Base-by-base conservation (phyloP, 1,140 invertebrate species). In the Leptonema lineaticorne region DNA sequence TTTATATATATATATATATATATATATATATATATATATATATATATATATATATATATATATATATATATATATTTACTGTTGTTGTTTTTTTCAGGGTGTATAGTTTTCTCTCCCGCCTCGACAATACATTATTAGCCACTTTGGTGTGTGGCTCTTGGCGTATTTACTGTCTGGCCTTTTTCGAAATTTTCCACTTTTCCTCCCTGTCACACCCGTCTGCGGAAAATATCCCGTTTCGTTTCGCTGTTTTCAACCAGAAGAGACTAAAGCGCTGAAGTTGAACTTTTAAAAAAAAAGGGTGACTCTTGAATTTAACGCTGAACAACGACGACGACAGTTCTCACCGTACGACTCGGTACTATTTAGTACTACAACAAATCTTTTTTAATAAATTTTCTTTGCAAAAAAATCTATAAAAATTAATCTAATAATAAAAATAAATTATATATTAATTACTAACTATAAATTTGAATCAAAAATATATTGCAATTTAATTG, bases 161-260 rank as follows among this genome's bases (percentile, higher is more conserved):
- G 50, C 50, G 50, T 53, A 53, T 53, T 53, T 53, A 53, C 50
- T 7, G 20, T 53, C 50, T 53, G 50, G 8, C 50, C 50, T 53
- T 24, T 45, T n/a, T n/a, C n/a, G n/a, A n/a, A n/a, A 41, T 16
- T 41, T 41, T 41, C 11, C 37, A 41, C 37, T 41, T 2, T 9
- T 14, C 11, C 37, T 41, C n/a, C n/a, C n/a, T n/a, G n/a, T n/a
- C n/a, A n/a, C n/a, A n/a, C n/a, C n/a, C n/a, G n/a, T n/a, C n/a
- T n/a, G n/a, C n/a, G n/a, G n/a, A n/a, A n/a, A n/a, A n/a, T n/a
- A n/a, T n/a, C n/a, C n/a, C n/a, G n/a, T n/a, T n/a, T n/a, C n/a
- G n/a, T n/a, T n/a, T n/a, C n/a, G n/a, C n/a, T 41, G 37, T 41
- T 41, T 41, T 41, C 37, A 11, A 41, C 37, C 2, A 41, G 37